Evolutionary conservation across 2,888 invertebrate species (phyloP).

Genomic region (Pseudococcus longispinus): DNA sequence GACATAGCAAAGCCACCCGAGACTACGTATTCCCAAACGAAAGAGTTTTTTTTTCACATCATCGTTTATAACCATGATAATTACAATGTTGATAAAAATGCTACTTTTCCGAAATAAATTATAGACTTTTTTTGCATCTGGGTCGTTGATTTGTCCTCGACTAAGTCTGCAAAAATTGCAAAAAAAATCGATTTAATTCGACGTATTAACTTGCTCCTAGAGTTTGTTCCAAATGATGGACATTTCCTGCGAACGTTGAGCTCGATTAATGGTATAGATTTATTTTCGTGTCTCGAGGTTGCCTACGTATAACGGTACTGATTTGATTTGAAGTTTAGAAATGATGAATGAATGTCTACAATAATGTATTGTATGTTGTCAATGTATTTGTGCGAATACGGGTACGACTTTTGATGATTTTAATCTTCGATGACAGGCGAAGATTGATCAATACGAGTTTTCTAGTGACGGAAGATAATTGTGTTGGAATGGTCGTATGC

Average conservation of each 20-base stretch:
- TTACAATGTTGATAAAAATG: neutral
- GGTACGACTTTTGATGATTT: neutral
- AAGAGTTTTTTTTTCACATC: neutral
- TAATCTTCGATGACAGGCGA: neutral
- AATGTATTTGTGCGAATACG: neutral
- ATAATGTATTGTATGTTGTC: constrained; percentile 6
- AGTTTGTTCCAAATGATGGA: neutral
- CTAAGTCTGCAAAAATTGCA: neutral
- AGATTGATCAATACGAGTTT: neutral
- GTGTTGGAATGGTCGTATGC: neutral
- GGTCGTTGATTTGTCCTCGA: neutral
- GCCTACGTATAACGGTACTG: neutral
- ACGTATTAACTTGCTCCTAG: neutral
- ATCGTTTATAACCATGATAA: neutral
- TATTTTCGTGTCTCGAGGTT: constrained; percentile 31
- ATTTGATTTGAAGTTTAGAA: neutral
- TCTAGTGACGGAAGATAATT: neutral
- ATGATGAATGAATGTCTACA: constrained; percentile 10
- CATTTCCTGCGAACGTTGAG: neutral
- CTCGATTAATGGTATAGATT: constrained; percentile 22
- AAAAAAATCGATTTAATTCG: constrained; percentile 2
- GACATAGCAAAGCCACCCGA: neutral
- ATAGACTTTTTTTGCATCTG: neutral
- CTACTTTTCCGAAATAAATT: neutral
- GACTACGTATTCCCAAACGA: neutral